Percentiles rank a stretch among this genome's conserved stretches.
Conservation (phyloP, 2,113 vertebrate species). For the Pelmatolapia mariae region DNA sequence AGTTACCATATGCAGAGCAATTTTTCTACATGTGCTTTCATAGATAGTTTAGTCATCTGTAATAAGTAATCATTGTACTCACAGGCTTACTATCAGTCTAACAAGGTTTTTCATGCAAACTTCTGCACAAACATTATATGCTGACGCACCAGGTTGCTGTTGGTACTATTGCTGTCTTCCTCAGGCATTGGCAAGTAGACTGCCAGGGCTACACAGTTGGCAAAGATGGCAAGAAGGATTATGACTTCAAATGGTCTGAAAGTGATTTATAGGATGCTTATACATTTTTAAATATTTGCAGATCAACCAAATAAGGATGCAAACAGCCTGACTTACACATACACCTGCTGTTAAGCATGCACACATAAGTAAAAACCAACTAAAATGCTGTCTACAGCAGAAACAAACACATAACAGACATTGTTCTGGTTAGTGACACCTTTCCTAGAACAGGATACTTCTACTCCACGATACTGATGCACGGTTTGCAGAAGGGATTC, state of each 20-base stretch:
- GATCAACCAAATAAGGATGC: not conserved
- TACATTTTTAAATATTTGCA: not conserved
- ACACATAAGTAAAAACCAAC: not conserved
- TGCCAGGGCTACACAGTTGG: conserved; percentile 78
- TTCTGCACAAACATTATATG: not conserved
- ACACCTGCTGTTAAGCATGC: not conserved
- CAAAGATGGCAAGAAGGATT: conserved; percentile 84
- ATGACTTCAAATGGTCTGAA: conserved; percentile 83
- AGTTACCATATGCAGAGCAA: too few relatives aligned
- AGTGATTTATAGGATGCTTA: conserved; percentile 7
- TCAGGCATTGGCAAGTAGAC: conserved; percentile 89
- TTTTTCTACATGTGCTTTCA: too few relatives aligned
- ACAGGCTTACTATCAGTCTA: not conserved
- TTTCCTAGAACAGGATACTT: conserved; percentile 83
- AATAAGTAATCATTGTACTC: too few relatives aligned
- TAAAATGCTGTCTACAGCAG: not conserved
- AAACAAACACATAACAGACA: not conserved
- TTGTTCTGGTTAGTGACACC: not conserved
- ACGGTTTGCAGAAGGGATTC: conserved; percentile 83
- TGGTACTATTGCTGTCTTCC: conserved; percentile 85
- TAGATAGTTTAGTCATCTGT: too few relatives aligned
- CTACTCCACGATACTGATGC: conserved; percentile 91
- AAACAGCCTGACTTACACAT: not conserved
- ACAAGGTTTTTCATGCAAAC: not conserved
- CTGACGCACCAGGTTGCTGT: conserved; percentile 79